Percentiles rank a stretch among this genome's conserved stretches.
These are phyloP conservation scores for Mugil cephalus DNA, from an alignment of 2,113 vertebrate genomes.

Conservation along the genomic window DNA sequence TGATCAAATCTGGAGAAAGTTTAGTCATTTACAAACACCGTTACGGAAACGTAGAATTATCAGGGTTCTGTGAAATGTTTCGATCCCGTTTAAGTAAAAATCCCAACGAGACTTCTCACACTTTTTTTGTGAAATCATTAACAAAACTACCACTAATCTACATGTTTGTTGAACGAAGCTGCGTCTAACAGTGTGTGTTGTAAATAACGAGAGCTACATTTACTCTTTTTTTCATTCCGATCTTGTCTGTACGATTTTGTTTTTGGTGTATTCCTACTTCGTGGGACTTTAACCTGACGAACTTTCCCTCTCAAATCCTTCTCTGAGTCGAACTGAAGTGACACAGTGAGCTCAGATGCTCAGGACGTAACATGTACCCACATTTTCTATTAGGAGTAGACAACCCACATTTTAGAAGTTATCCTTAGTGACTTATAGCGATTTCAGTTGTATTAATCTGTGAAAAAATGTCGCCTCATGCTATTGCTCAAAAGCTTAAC, in stretches of 20 bases:
- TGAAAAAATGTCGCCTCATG: not conserved
- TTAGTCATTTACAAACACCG: too few relatives aligned
- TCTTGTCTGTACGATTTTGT: constrained; percentile 13
- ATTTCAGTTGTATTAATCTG: not conserved
- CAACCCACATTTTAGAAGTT: not conserved
- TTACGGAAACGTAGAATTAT: too few relatives aligned
- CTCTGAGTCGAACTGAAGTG: not conserved
- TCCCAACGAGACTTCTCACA: too few relatives aligned
- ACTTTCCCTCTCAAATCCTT: not conserved
- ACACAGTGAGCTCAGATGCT: too few relatives aligned
- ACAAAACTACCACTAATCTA: constrained; percentile 39
- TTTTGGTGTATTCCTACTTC: constrained; percentile 8
- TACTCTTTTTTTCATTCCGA: not conserved
- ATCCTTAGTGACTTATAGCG: not conserved
- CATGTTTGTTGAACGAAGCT: constrained; percentile 31
- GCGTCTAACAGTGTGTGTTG: constrained; percentile 46
- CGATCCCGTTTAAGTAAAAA: too few relatives aligned
- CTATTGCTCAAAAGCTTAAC: too few relatives aligned
- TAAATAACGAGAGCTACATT: constrained; percentile 39
- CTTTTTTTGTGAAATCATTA: constrained; percentile 33
- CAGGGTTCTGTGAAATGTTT: too few relatives aligned
- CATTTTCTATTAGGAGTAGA: too few relatives aligned
- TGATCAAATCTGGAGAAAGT: too few relatives aligned
- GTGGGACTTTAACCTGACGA: too few relatives aligned
- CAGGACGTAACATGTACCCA: too few relatives aligned